Evolutionary conservation across 2,888 invertebrate species (phyloP).

Genomic region (Dermolepida albohirtum): DNA sequence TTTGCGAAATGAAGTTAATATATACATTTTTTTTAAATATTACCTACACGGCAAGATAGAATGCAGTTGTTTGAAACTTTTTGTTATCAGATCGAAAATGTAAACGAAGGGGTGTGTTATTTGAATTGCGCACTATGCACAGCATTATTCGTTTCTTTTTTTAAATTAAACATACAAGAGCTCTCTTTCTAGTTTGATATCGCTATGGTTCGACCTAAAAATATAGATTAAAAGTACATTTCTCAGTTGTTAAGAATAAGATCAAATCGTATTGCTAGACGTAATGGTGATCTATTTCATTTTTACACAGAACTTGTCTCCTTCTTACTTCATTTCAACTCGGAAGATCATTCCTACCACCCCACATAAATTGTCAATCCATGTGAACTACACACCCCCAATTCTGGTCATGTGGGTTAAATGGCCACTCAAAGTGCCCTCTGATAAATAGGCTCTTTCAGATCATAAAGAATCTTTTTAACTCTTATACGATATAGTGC

Average conservation of each 20-base stretch:
- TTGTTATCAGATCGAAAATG: too few relatives aligned
- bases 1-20: too few relatives aligned
- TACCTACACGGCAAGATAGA: too few relatives aligned
- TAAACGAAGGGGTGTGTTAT: too few relatives aligned
- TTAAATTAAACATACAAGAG: too few relatives aligned
- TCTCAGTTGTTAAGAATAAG: background rate
- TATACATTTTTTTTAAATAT: too few relatives aligned
- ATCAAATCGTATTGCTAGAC: conserved; percentile 3
- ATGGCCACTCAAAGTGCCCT: conserved; percentile 32
- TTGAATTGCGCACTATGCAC: too few relatives aligned
- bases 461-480: conserved; percentile 32
- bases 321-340: conserved; percentile 24
- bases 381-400: conserved; percentile 21
- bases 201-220: too few relatives aligned
- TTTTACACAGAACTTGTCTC: background rate
- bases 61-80: too few relatives aligned
- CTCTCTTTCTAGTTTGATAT: too few relatives aligned
- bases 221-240: too few relatives aligned
- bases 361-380: conserved; percentile 29
- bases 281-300: background rate
- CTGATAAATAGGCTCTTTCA: conserved; percentile 34
- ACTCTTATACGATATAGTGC: conserved; percentile 8
- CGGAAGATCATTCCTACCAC: conserved; percentile 12
- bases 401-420: conserved; percentile 23
- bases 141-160: too few relatives aligned